A percentile compares a stretch with the other conserved stretches of the same genome.
Conservation (phyloP, 1,140 invertebrate genomes). For the Vollenhovia emeryi region DNA sequence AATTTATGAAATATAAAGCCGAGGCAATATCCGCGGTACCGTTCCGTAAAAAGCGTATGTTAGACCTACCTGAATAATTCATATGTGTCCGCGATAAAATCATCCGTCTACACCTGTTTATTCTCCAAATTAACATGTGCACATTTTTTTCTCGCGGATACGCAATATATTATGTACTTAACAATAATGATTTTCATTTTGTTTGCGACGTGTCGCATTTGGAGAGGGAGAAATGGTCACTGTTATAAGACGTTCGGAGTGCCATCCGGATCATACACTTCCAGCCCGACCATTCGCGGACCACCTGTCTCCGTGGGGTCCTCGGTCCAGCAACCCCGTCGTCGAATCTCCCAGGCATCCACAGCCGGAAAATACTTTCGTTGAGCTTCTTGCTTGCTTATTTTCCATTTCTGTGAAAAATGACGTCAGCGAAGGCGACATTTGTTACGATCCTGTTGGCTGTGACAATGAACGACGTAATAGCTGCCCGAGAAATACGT, state of each 20-base stretch:
- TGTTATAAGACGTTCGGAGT: slow-evolving; percentile 64
- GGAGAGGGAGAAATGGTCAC: slow-evolving; percentile 25
- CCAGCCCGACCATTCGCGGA: slow-evolving; percentile 23
- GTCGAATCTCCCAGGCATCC: neutral
- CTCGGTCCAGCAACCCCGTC: slow-evolving; percentile 4
- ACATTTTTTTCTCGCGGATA: slow-evolving; percentile 10
- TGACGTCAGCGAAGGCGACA: neutral
- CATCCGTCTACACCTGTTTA: neutral
- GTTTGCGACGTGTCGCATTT: neutral
- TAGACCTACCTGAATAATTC: neutral
- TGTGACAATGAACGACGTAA: neutral
- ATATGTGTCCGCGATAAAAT: neutral
- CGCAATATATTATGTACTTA: neutral
- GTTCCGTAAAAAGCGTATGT: neutral
- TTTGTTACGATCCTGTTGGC: neutral
- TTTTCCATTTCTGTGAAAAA: neutral
- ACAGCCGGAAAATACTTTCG: neutral
- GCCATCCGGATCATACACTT: slow-evolving; percentile 53
- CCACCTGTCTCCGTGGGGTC: neutral
- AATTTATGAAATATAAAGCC: neutral
- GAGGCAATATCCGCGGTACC: neutral
- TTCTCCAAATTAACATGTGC: neutral
- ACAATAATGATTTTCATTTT: slow-evolving; percentile 35
- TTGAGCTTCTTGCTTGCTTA: slow-evolving; percentile 34
- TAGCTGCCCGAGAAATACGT: slow-evolving; percentile 73